phyloP scores from a whole-genome alignment of 1,140 invertebrate species.

The Drosophila bipectinata region DNA sequence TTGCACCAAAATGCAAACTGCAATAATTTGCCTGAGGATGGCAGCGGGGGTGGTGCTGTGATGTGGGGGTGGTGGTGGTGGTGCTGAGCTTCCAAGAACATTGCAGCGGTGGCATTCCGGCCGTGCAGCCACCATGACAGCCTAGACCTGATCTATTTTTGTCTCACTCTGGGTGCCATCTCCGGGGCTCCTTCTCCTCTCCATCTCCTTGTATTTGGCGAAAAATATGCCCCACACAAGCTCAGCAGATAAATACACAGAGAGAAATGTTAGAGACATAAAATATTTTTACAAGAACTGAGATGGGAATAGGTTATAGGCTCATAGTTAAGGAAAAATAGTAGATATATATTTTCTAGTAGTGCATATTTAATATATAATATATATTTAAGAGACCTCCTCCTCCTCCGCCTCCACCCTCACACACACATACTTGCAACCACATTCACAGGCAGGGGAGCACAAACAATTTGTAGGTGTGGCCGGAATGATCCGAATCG shows the following conservation, averaged over 20 bases:
- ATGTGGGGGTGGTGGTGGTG: background rate
- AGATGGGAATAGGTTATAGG: background rate
- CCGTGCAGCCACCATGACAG: slow-evolving; percentile 78
- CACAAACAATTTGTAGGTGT: slow-evolving; percentile 80
- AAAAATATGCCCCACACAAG: slow-evolving; percentile 55
- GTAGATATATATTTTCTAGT: too few species aligned
- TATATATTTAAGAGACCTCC: slow-evolving; percentile 2
- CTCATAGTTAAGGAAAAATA: background rate
- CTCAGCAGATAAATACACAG: slow-evolving; percentile 13
- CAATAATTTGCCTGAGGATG: slow-evolving; percentile 50
- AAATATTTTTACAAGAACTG: background rate
- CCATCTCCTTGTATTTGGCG: slow-evolving; percentile 41
- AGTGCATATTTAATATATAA: too few species aligned
- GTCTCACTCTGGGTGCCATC: slow-evolving; percentile 42
- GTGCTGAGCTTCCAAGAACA: slow-evolving; percentile 54
- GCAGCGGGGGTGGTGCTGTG: background rate
- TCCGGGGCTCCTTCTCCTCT: background rate
- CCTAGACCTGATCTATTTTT: slow-evolving; percentile 82
- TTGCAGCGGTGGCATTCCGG: slow-evolving; percentile 65
- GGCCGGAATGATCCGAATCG: slow-evolving; percentile 56
- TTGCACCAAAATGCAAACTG: slow-evolving; percentile 45
- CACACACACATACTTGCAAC: background rate
- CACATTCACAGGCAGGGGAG: slow-evolving; percentile 28
- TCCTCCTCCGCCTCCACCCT: slow-evolving; percentile 11
- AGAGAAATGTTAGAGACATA: background rate